These are phyloP conservation scores for Prenolepis imparis DNA, from an alignment of 2,888 invertebrate species.

Conservation along the genomic window DNA sequence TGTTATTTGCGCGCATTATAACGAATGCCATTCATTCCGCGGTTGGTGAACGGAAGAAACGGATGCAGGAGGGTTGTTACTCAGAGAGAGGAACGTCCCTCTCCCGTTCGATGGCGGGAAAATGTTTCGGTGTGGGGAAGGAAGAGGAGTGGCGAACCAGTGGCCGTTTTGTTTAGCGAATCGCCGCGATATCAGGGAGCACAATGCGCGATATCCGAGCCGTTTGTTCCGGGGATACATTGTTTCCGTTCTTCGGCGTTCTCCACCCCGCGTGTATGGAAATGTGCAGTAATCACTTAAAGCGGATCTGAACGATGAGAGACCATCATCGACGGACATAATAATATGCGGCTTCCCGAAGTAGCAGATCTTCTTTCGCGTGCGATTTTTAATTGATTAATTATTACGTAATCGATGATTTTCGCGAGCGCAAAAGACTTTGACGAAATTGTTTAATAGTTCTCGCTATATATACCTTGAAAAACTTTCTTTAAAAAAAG, in stretches of 20 bases:
- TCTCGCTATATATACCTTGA: too few relatives aligned
- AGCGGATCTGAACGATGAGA: slow-evolving; percentile 40
- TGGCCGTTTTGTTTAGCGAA: slow-evolving; percentile 53
- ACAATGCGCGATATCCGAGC: slow-evolving; percentile 47
- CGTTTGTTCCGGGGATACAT: slow-evolving; percentile 44
- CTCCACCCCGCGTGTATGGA: slow-evolving; percentile 33
- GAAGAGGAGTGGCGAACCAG: slow-evolving; percentile 23
- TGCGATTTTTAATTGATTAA: background rate
- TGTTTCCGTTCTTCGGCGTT: slow-evolving; percentile 49
- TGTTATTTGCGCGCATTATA: slow-evolving; percentile 41
- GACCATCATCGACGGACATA: slow-evolving; percentile 14
- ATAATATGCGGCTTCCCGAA: background rate
- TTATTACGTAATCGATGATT: background rate
- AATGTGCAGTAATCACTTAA: slow-evolving; percentile 51
- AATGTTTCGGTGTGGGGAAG: background rate
- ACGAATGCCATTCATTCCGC: slow-evolving; percentile 36
- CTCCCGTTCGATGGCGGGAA: background rate
- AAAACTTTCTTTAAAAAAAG: too few relatives aligned
- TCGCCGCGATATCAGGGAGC: slow-evolving; percentile 41
- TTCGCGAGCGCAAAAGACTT: background rate
- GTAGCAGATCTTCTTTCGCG: background rate
- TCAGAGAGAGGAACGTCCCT: background rate
- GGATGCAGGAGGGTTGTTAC: slow-evolving; percentile 4
- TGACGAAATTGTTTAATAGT: background rate
- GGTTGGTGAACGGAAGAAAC: slow-evolving; percentile 13